Base-by-base conservation (phyloP, 2,888 invertebrate species). In the Heliconius erato region DNA sequence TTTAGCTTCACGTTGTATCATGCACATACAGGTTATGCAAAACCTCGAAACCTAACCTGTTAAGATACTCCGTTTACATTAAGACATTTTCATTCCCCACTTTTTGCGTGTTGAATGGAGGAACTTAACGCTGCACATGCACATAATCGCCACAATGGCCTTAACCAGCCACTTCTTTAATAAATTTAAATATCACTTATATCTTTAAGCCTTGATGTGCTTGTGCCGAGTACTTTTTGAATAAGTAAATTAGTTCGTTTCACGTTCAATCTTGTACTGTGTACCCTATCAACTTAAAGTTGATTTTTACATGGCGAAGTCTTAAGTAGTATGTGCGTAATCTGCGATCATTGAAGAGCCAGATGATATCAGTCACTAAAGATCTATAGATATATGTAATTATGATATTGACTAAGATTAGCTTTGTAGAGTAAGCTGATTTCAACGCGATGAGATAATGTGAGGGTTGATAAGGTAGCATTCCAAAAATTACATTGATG, bases 371-470 rank as follows among this genome's bases (percentile, higher is more conserved):
- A n/a, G 32, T 65, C 4, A 19, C 40, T 54, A 19, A 71, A 69
- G 79, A 54, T 54, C 54, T 23, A 0, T 23, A 54, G 19, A 82
- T 76, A 79, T 35, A 71, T 28, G 83, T 84, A 79, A 87, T 88
- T 87, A 86, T 82, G 87, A 87, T 87, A 87, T 87, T 88, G 83
- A 84, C 78, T 77, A 32, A 77, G 81, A 82, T 82, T 74, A 83
- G 76, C 72, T 44, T 81, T 68, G 79, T 81, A 44, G 72, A 54
- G 54, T 54, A 68, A 83, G 84, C 81, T 81, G 67, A 79, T 84
- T 74, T 68, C 67, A 84, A 80, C 69, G 83, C 69, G 84, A 84
- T 83, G 72, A 76, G 76, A 76, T 76, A 63, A 76, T 4, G 63
- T 6, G 26, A 16, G 32, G 67, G 67, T 23, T 54, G 84, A 84